Base-by-base conservation (phyloP, 2,888 invertebrate species). In the Melanophora roralis region DNA sequence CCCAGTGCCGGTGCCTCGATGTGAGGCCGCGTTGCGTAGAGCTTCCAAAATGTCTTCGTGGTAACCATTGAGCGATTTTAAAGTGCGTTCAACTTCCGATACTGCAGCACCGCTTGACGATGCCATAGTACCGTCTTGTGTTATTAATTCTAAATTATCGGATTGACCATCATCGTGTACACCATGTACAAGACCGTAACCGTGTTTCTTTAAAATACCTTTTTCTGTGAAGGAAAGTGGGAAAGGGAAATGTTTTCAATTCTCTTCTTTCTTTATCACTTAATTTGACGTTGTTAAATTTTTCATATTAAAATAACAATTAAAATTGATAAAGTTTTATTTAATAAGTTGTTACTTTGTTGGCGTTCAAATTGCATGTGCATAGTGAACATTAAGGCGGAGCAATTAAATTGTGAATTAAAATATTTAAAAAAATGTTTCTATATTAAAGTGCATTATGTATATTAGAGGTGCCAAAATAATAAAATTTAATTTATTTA, bases 11-110 rank as follows among this genome's bases (percentile, higher is more conserved):
- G 93, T 89, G 88, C 93, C 91, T 14, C 94, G 92, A 86, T 95
- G 95, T 47, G 91, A 91, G 23, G 96, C 96, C 11, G 97, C 97
- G 83, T 93, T 95, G 84, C 96, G 93, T 85, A 97, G 90, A n/a
- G 96, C 97, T 89, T 96, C 96, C 84, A 97, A 92, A 85, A 97
- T 95, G 87, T 96, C 96, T 87, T 97, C 97, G 90, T 97, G 97
- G 90, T 97, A 97, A 47, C 97, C 97, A 88, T 97, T 96, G 49
- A 97, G 92, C 78, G 95, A 95, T 91, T 95, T 95, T n/a, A 96
- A 92, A 59, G 95, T 96, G 84, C 96, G 92, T 87, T 97, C 96
- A 89, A 96, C 95, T 84, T 95, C 95, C 1, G 94, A 93, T 79
- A 94, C 94, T 16, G 93, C 92, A 12, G 91, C 91, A 69, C 92